These are phyloP conservation scores for Matsumurasca onukii DNA, from an alignment of 1,140 invertebrate species.

Conservation along the genomic window DNA sequence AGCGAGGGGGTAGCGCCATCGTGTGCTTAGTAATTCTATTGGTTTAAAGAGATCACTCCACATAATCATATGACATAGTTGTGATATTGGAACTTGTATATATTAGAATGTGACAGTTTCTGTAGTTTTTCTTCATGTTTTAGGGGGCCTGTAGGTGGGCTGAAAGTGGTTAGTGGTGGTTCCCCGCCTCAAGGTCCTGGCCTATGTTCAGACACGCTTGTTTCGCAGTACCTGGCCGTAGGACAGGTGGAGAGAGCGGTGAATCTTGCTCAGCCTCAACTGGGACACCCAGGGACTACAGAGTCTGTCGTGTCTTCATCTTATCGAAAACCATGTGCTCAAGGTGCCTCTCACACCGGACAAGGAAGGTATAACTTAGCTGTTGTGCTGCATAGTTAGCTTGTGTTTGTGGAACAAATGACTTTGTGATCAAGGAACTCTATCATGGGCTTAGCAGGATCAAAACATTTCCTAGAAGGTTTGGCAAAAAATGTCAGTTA, in stretches of 20 bases:
- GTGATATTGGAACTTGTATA: too few species aligned
- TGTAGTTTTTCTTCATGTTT: conserved; percentile 34
- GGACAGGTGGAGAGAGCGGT: conserved; percentile 68
- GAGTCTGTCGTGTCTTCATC: conserved; percentile 67
- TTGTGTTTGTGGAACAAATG: neutral
- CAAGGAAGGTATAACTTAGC: conserved; percentile 54
- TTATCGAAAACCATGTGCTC: conserved; percentile 70
- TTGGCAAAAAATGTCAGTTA: too few species aligned
- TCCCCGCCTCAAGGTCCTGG: conserved; percentile 50
- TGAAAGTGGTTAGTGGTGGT: conserved; percentile 51
- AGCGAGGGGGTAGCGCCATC: too few species aligned
- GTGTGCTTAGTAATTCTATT: too few species aligned
- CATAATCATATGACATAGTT: too few species aligned
- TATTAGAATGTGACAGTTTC: too few species aligned
- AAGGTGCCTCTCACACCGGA: conserved; percentile 63
- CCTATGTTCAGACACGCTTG: conserved; percentile 57
- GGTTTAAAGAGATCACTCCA: too few species aligned
- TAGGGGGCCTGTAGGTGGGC: conserved; percentile 53
- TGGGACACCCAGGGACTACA: conserved; percentile 70
- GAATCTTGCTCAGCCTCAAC: conserved; percentile 65
- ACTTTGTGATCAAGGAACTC: neutral
- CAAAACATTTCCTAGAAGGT: neutral
- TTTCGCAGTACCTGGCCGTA: conserved; percentile 65
- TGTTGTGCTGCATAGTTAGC: neutral
- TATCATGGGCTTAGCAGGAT: neutral